Base-by-base conservation (phyloP, 1,140 invertebrate species). In the Mylabris phalerata region DNA sequence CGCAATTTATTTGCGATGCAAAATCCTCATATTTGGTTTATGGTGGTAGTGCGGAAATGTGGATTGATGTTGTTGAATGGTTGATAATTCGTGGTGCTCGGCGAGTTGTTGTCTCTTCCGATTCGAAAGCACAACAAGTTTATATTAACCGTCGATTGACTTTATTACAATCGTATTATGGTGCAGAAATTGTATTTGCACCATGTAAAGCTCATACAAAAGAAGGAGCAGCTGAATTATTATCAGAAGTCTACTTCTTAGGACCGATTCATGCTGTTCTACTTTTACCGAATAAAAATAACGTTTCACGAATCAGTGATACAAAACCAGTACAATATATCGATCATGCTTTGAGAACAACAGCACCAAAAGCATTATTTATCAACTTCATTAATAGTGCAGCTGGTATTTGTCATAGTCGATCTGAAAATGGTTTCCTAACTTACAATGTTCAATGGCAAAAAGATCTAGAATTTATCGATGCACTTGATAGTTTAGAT, bases 31-130 rank as follows among this genome's bases (percentile, higher is more conserved):
- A 72, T 57, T 62, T 72, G 42, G 55, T 73, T 9, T 72, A 71
- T 50, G 71, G 71, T 55, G 93, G 93, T 55, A 76, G 92, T 0
- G 90, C 90, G 24, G 91, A 93, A 4, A 90, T 95, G 70, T 93
- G 92, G 51, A 77, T 95, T 3, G 92, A 97, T 71, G 69, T 96
- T 43, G 82, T 84, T 4, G 86, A 93, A 71, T 97, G 93, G 92
- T 75, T 96, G 50, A 80, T 92, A 9, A 71, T 87, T 26, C 77
- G 91, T 65, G 93, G 92, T 3, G 90, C 87, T 3, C 83, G 77
- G 58, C 88, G 86, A 68, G 68, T 98, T 0, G 76, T 95, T 0
- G 55, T 72, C 25, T 63, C 62, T 3, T 55, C 65, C 2, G 69
- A 72, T 45, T 59, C 59, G 0, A 70, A 71, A 61, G 27, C 62